Conservation (phyloP, 2,888 invertebrate species). For the Nomada flava region DNA sequence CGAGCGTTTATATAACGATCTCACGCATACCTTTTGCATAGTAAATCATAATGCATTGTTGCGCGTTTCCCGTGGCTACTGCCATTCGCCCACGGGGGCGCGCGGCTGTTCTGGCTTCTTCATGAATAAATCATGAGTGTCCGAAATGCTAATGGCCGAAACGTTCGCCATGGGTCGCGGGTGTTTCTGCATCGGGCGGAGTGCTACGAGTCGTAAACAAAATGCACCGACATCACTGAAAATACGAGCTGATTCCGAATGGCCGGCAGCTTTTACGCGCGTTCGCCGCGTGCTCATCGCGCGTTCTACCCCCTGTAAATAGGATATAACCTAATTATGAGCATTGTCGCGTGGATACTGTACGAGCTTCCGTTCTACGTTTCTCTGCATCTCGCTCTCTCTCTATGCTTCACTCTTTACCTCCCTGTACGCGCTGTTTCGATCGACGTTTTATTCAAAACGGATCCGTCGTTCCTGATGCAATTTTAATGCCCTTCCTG, state of each 20-base stretch:
- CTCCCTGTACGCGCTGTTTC: neutral
- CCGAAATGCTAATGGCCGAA: slow-evolving; percentile 73
- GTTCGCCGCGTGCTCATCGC: neutral
- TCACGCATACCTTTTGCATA: slow-evolving; percentile 63
- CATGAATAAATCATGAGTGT: slow-evolving; percentile 73
- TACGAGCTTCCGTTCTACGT: neutral
- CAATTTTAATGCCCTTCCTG: slow-evolving; percentile 23
- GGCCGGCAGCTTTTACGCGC: slow-evolving; percentile 41
- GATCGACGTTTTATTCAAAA: slow-evolving; percentile 5
- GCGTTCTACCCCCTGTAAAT: slow-evolving; percentile 20
- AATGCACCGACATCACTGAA: slow-evolving; percentile 59
- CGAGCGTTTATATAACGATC: slow-evolving; percentile 64
- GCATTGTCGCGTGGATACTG: slow-evolving; percentile 5
- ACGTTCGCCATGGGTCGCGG: slow-evolving; percentile 50
- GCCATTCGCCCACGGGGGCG: slow-evolving; percentile 9
- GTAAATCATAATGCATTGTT: slow-evolving; percentile 72
- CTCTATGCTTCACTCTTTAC: neutral
- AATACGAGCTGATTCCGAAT: slow-evolving; percentile 56
- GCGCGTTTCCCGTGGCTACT: slow-evolving; percentile 46
- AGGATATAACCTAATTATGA: slow-evolving; percentile 50
- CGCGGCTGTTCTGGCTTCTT: slow-evolving; percentile 48
- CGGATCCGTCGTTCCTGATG: slow-evolving; percentile 11
- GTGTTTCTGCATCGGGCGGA: slow-evolving; percentile 54
- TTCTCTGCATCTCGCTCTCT: neutral
- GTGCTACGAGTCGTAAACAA: slow-evolving; percentile 62